phyloP scores from a whole-genome alignment of 2,797 vertebrate genomes.

The Pseudopleuronectes americanus region DNA sequence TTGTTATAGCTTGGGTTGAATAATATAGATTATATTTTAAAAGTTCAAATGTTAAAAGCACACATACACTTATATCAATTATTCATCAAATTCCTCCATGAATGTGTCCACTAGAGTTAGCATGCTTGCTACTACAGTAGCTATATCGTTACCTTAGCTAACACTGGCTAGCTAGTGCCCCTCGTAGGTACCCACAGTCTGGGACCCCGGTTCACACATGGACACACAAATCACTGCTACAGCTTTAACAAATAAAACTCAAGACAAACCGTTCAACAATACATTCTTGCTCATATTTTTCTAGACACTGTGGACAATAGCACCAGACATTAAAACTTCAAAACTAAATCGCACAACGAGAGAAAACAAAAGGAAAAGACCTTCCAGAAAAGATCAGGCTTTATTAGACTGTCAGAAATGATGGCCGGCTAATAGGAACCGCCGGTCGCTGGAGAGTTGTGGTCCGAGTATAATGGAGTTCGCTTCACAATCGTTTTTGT shows the following conservation, averaged over 20 bases:
- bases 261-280: conserved; percentile 42
- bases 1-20: neutral
- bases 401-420: conserved; percentile 76
- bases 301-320: conserved; percentile 62
- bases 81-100: neutral
- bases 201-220: conserved; percentile 34
- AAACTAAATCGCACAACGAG: conserved; percentile 45
- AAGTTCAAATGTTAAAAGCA: neutral
- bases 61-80: neutral
- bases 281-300: conserved; percentile 62
- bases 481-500: conserved; percentile 25
- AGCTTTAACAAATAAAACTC: conserved; percentile 69
- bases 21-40: neutral
- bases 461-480: conserved; percentile 54
- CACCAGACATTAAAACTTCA: conserved; percentile 52
- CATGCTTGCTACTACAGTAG: conserved; percentile 28
- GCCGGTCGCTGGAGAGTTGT: conserved; percentile 60
- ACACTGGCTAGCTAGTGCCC: conserved; percentile 31
- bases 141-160: conserved; percentile 40
- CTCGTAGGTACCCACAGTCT: conserved; percentile 32
- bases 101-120: neutral
- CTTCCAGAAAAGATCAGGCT: conserved; percentile 57
- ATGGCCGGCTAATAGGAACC: conserved; percentile 70
- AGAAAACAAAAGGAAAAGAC: conserved; percentile 67
- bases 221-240: conserved; percentile 45